These are phyloP conservation scores for Brachionus rubens DNA, from an alignment of 1,140 invertebrate genomes.

Conservation along the genomic window DNA sequence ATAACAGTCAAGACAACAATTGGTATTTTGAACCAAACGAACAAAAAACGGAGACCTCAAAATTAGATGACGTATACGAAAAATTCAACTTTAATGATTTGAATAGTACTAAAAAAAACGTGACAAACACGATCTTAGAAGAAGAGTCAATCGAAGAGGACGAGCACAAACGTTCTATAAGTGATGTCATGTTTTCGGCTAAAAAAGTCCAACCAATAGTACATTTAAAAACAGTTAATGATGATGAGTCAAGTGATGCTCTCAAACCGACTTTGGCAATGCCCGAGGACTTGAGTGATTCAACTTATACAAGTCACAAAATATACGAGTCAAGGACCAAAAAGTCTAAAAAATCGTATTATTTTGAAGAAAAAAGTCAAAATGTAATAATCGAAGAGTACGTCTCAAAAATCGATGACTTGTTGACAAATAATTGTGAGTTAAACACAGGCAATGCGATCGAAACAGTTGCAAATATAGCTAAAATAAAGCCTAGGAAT, in stretches of 20 bases:
- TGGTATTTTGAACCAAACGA: constrained; percentile 30
- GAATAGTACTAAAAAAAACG: constrained; percentile 37
- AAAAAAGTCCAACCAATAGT: constrained; percentile 5
- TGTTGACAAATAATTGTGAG: constrained; percentile 12
- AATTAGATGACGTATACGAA: constrained; percentile 7
- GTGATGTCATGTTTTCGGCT: constrained; percentile 21
- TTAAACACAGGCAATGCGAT: not conserved
- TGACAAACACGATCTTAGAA: constrained; percentile 22
- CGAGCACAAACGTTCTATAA: constrained; percentile 10
- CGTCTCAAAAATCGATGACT: constrained; percentile 10
- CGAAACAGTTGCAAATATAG: constrained; percentile 6
- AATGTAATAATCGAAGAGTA: not conserved
- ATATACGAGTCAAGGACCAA: not conserved
- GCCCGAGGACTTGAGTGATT: constrained; percentile 12
- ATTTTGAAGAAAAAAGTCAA: not conserved
- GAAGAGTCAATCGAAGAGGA: constrained; percentile 6
- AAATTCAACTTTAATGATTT: constrained; percentile 16
- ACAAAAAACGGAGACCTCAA: not conserved
- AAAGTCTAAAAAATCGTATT: constrained; percentile 1
- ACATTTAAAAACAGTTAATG: not conserved
- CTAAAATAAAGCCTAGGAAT: not conserved
- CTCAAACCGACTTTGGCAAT: not conserved
- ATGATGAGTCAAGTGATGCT: not conserved
- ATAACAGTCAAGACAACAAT: constrained; percentile 28
- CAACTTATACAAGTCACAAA: not conserved